Evolutionary conservation across 1,140 invertebrate species (phyloP), one percentile per base, ranked within the genome.

Genomic region (Rhizoglyphus robini): DNA sequence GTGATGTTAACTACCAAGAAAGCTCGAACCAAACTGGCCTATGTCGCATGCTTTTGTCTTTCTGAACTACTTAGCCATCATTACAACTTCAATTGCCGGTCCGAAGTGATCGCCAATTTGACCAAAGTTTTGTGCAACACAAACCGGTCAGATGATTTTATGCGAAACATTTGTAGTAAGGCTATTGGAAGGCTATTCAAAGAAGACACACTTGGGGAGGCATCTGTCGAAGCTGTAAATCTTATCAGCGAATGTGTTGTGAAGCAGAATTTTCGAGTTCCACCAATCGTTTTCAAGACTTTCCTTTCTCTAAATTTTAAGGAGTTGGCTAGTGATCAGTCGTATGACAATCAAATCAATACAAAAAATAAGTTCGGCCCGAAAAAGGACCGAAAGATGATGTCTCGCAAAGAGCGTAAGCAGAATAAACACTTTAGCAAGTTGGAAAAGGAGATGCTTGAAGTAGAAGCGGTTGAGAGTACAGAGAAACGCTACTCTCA

Each of bases 61-160:
- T 86, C 86, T 70, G 82, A 87, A 60, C 73, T 98, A 67, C 74
- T 97, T 15, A 75, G 82, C 0, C 78, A 82, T 0, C 85, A 90
- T 78, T 88, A 88, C 0, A 85, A 95, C 75, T 98, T 98, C 75
- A 99, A 99, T 78, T 96, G 84, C 79, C 82, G 87, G 0, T 80
- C 81, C 36, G 95, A 97, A 76, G 86, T 98, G 63, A 84, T 87
- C 4, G 84, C 86, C 71, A 82, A 86, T 58, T 71, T 97, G 3
- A 81, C 94, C 15, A 87, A 88, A 0, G 83, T 86, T 68, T 79
- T 91, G 47, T 86, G 88, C 74, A 81, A 86, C 15, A 69, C 23
- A 70, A 78, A 78, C 68, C 75, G 82, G 68, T 67, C 73, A 11
- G 74, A 76, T 51, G 58, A 60, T 20, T 27, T 38, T 25, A 81